Evolutionary conservation across 2,113 vertebrate genomes (phyloP), one percentile per base, ranked within the genome.

Genomic region (Australoheros scitulus): DNA sequence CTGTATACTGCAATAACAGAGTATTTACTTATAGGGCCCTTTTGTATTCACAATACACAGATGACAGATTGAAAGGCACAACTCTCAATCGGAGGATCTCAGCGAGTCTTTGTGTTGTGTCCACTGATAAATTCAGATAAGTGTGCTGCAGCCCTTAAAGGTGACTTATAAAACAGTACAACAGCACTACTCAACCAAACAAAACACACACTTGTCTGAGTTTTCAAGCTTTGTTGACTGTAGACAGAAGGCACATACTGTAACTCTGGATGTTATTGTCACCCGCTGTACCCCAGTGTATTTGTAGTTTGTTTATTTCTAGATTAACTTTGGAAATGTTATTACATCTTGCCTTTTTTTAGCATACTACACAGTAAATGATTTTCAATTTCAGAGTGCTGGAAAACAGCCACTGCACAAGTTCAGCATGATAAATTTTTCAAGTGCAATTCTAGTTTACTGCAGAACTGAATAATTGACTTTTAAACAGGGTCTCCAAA

Each of bases 101-200:
- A 86, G 89, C 89, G 85, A 56, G 78, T 61, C 80, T 77, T 76
- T 80, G 59, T 72, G 61, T 83, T 82, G 85, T 89, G 47, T 82
- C 61, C 22, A 91, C 86, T 85, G 43, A 76, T 77, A 72, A 83
- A 92, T 92, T 89, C 26, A 17, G 74, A 80, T 64, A 70, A 82
- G 50, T 38, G 34, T 14, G 8, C 58, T 60, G n/a, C 57, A 47
- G 55, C 72, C 68, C 61, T 17, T 83, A 60, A 41, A 80, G 52
- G 36, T 63, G 59, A 64, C 78, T 60, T 64, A 60, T 38, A 68
- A 90, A 83, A 81, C 59, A 79, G 20, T 11, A 47, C 59, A 70
- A 29, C 10, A 61, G 32, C 59, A 60, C 22, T 58, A 50, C 11
- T 24, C 11, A 29, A 26, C 15, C 41, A 41, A 41, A 41, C 17